A percentile compares a stretch with the other conserved stretches of the same genome.
These are phyloP conservation scores for Corythaeola cristata DNA, from an alignment of 2,113 vertebrate genomes.

Conservation along the genomic window DNA sequence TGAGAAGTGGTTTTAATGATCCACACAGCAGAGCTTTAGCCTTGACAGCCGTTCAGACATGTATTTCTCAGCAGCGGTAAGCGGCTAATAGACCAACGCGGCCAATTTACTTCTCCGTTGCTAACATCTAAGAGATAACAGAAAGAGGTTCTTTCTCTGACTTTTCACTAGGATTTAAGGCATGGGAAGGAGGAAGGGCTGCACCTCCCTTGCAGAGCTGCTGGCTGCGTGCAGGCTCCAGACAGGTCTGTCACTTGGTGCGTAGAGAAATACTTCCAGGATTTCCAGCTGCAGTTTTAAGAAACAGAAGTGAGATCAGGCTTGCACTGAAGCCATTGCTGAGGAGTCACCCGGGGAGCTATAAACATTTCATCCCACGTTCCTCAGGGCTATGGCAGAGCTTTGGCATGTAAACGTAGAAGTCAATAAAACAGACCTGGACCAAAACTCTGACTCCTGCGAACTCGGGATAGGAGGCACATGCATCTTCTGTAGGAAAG, in stretches of 20 bases:
- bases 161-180: background rate
- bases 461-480: background rate
- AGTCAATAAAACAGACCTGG: background rate
- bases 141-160: background rate
- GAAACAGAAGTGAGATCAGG: background rate
- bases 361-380: background rate
- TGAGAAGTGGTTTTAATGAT: constrained; percentile 35
- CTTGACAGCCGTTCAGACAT: background rate
- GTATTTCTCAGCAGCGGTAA: background rate
- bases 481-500: background rate
- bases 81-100: background rate
- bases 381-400: background rate
- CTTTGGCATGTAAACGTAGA: background rate
- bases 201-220: background rate
- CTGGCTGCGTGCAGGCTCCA: background rate
- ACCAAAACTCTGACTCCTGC: constrained; percentile 15
- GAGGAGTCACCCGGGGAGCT: background rate
- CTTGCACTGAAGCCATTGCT: background rate
- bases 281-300: background rate
- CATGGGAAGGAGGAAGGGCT: background rate
- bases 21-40: background rate
- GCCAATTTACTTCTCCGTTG: background rate
- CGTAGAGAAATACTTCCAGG: background rate
- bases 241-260: background rate
- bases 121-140: background rate